A percentile compares a stretch with the other conserved stretches of the same genome.
phyloP scores from a whole-genome alignment of 2,113 vertebrate genomes.

The Phrynocephalus versicolor region DNA sequence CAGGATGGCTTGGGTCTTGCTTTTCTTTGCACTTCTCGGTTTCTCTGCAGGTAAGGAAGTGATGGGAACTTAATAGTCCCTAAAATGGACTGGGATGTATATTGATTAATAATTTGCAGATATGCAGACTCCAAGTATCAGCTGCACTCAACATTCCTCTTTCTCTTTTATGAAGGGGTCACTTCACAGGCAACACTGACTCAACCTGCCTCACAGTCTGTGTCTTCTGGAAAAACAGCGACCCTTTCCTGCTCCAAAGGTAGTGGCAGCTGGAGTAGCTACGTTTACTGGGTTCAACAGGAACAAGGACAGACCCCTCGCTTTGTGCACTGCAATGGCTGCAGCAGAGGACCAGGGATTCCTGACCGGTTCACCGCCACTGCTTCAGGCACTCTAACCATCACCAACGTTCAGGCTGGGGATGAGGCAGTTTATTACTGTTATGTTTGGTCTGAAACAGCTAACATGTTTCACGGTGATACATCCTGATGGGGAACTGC shows the following conservation, averaged over 20 bases:
- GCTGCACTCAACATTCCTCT: too few species aligned
- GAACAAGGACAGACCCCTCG: neutral
- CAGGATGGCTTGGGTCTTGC: too few species aligned
- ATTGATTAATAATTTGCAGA: too few species aligned
- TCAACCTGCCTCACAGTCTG: neutral
- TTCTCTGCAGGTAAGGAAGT: too few species aligned
- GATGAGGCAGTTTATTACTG: neutral
- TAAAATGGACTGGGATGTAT: neutral
- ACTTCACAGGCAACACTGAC: neutral
- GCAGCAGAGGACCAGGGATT: neutral
- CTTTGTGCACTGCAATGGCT: neutral
- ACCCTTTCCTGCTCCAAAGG: too few species aligned
- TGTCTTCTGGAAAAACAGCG: neutral
- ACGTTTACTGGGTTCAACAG: neutral
- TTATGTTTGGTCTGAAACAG: fast-evolving
- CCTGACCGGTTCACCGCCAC: neutral
- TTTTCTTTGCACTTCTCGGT: too few species aligned
- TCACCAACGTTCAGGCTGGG: neutral
- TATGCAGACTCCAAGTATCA: too few species aligned
- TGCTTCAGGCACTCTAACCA: neutral
- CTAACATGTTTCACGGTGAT: fast-evolving
- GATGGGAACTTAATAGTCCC: too few species aligned
- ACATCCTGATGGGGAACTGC: neutral
- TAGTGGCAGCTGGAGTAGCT: too few species aligned
- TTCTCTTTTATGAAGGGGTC: neutral